These are phyloP conservation scores for Trichopoda pennipes DNA, from an alignment of 2,888 invertebrate genomes.

Conservation along the genomic window DNA sequence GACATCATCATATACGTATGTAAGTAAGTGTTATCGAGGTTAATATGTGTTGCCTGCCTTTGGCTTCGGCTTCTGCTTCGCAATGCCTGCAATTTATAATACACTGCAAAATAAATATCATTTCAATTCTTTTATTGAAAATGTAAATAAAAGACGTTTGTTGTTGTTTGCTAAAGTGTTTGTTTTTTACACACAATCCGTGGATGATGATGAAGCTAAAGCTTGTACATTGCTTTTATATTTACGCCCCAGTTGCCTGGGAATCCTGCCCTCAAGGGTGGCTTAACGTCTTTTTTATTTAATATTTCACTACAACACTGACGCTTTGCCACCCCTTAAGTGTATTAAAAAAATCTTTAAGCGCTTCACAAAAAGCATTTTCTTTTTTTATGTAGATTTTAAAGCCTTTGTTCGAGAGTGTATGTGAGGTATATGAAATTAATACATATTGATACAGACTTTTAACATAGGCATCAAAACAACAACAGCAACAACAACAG, in stretches of 20 bases:
- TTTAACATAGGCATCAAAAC: slow-evolving; percentile 27
- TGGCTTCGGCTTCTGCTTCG: slow-evolving; percentile 4
- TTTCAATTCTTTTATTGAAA: slow-evolving; percentile 67
- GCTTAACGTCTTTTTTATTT: slow-evolving; percentile 52
- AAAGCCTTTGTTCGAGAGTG: background rate
- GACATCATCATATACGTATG: background rate
- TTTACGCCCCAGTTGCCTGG: slow-evolving; percentile 67
- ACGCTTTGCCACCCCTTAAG: slow-evolving; percentile 53
- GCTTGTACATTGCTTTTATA: slow-evolving; percentile 53
- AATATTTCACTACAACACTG: slow-evolving; percentile 26
- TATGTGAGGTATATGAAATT: slow-evolving; percentile 41
- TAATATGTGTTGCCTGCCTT: slow-evolving; percentile 42
- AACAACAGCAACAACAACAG: no score
- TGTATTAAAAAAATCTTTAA: slow-evolving; percentile 44
- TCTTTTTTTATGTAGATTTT: slow-evolving; percentile 16
- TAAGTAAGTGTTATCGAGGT: slow-evolving; percentile 39
- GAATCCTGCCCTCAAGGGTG: slow-evolving; percentile 67
- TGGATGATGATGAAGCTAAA: slow-evolving; percentile 41
- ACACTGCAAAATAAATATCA: slow-evolving; percentile 46
- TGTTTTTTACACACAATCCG: slow-evolving; percentile 57
- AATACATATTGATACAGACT: slow-evolving; percentile 41
- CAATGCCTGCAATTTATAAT: background rate
- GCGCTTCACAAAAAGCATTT: slow-evolving; percentile 47
- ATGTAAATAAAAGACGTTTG: slow-evolving; percentile 72
- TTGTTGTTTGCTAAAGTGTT: slow-evolving; percentile 57